Percentiles rank a stretch among this genome's conserved stretches.
Evolutionary conservation across 2,797 vertebrate species (phyloP).

Genomic region (Alcedo quadribrachys): DNA sequence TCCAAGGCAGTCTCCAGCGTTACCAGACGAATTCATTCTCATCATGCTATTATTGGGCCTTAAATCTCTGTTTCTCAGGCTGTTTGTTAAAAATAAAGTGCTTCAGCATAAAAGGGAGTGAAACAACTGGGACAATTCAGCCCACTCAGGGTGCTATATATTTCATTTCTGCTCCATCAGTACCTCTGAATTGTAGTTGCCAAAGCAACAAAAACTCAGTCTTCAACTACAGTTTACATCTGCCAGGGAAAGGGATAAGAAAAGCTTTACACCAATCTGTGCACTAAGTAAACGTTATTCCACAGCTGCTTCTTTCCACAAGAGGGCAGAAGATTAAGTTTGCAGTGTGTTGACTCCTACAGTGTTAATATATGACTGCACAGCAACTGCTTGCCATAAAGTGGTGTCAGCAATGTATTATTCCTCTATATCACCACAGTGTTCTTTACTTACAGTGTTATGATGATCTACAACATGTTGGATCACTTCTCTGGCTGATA

Average conservation of each 20-base stretch:
- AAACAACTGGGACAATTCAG: slow-evolving; percentile 43
- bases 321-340: background rate
- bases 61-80: slow-evolving; percentile 29
- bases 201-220: slow-evolving; percentile 14
- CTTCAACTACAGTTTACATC: background rate
- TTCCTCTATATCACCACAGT: background rate
- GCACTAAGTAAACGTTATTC: background rate
- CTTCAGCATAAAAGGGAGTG: slow-evolving; percentile 32
- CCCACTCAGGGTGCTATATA: background rate
- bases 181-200: slow-evolving; percentile 6
- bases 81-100: slow-evolving; percentile 47
- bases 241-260: background rate
- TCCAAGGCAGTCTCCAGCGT: slow-evolving; percentile 1
- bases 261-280: background rate
- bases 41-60: slow-evolving; percentile 11
- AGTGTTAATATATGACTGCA: background rate
- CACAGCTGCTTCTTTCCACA: slow-evolving; percentile 1
- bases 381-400: background rate
- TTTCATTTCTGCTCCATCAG: slow-evolving; percentile 15
- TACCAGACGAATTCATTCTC: slow-evolving; percentile 28
- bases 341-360: background rate
- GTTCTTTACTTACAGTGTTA: background rate
- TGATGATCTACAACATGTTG: background rate
- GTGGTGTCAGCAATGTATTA: background rate
- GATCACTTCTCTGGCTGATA: background rate